A percentile compares a stretch with the other conserved stretches of the same genome.
Conservation (phyloP, 2,113 vertebrate species). For the Nycticryphes semicollaris region DNA sequence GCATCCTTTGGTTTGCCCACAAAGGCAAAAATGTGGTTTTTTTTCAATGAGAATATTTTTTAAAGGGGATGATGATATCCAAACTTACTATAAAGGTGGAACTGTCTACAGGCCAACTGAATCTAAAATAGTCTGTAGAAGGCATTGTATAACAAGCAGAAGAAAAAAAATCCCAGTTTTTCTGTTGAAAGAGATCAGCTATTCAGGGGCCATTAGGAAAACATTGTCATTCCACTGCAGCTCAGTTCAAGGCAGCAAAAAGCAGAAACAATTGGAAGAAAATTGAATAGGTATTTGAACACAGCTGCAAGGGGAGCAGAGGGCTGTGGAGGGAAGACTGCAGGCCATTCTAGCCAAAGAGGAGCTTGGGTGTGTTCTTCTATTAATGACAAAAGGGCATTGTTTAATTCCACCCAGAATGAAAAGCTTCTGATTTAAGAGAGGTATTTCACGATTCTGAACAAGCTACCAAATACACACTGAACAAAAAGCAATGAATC, state of each 20-base stretch:
- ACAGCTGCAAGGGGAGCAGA: background rate
- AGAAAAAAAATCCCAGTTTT: background rate
- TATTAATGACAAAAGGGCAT: background rate
- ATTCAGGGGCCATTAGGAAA: background rate
- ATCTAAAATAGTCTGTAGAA: background rate
- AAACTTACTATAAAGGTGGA: background rate
- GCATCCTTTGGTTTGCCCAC: background rate
- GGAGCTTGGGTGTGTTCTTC: background rate
- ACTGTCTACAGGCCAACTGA: background rate
- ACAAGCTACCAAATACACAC: background rate
- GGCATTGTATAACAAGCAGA: background rate
- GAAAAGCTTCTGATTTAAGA: background rate
- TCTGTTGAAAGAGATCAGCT: background rate
- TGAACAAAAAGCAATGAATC: background rate
- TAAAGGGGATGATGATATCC: fast-evolving
- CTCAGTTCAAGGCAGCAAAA: background rate
- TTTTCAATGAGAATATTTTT: background rate
- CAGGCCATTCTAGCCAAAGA: background rate
- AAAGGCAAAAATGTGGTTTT: background rate
- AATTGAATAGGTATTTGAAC: background rate
- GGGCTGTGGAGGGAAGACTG: background rate
- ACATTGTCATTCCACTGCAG: background rate
- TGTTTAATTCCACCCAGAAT: background rate
- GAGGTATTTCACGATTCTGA: background rate
- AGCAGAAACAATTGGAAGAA: background rate